Evolutionary conservation across 2,888 invertebrate species (phyloP), one percentile per base, ranked within the genome.

Genomic region (Glyphotaelius pellucidus): DNA sequence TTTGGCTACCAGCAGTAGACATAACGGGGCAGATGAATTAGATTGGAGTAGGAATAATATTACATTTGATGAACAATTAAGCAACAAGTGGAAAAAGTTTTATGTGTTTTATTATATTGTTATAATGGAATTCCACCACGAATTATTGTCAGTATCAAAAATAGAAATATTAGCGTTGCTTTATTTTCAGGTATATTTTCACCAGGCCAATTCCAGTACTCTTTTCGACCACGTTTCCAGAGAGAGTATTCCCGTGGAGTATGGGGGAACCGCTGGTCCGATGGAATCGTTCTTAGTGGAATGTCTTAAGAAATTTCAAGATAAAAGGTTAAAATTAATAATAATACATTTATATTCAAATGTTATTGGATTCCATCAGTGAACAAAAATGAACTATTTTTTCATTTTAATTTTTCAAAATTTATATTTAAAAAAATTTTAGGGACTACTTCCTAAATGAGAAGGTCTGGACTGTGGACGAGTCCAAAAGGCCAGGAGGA

Each of bases 211-310:
- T 93, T 96, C 97, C 0, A 96, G 96, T 4, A 97, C 97, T 0
- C 94, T 98, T 0, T 97, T 96, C 94, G 95, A 97, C 90, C 97
- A 96, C 94, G 95, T 98, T 80, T 97, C 97, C 0, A 96, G 95
- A 93, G 97, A 97, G 83, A 94, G 97, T 92, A 94, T 98, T 89
- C 97, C 98, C 0, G 95, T 96, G 38, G 98, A 98, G 94, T 97
- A 97, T 93, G 98, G 98, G 38, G 98, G 98, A 0, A 95, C 96
- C 90, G 96, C 96, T 0, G 97, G 97, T n/a, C 95, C 96, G 85
- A 95, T 97, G 32, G 95, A 95, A 0, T 96, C 96, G 80, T 95
- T 97, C 88, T 97, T 97, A 94, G 95, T 95, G 67, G 95, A 96
- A 93, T 97, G 97, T 97, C 94, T 96, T 93, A 96, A 97, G 97